Conservation (phyloP, 2,113 vertebrate species). For the Pipa parva region DNA sequence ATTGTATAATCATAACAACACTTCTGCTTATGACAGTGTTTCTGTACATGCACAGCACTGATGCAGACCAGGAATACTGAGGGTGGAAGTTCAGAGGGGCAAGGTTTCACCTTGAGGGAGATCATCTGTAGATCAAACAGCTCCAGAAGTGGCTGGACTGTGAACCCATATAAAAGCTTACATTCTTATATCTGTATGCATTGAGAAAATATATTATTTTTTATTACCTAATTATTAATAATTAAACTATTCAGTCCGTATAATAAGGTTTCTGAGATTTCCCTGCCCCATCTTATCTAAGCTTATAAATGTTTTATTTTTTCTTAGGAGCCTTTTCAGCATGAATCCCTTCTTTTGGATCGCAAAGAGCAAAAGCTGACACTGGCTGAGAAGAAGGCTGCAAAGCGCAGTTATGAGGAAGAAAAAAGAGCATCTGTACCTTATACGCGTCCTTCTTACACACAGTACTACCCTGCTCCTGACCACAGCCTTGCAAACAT, state of each 20-base stretch:
- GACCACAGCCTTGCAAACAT: slow-evolving; percentile 88
- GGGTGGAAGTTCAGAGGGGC: no score
- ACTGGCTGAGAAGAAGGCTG: slow-evolving; percentile 96
- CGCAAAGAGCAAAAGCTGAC: slow-evolving; percentile 94
- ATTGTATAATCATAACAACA: no score
- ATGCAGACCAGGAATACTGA: no score
- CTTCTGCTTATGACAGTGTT: no score
- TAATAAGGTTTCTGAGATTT: background rate
- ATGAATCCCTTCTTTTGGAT: slow-evolving; percentile 93
- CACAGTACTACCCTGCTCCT: slow-evolving; percentile 91
- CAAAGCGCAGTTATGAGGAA: slow-evolving; percentile 97
- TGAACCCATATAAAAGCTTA: background rate
- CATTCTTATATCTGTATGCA: no score
- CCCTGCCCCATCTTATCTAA: background rate
- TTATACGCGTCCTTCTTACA: slow-evolving; percentile 91
- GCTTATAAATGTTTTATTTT: background rate
- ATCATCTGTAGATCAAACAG: no score
- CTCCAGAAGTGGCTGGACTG: background rate
- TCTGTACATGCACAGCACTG: no score
- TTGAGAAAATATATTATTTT: no score
- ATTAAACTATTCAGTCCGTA: no score
- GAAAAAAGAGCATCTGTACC: slow-evolving; percentile 95
- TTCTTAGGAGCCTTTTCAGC: slow-evolving; percentile 87
- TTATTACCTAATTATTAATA: no score
- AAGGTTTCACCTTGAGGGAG: no score